Conservation (phyloP, 2,888 invertebrate species). For the Poecilobothrus nobilitatus region DNA sequence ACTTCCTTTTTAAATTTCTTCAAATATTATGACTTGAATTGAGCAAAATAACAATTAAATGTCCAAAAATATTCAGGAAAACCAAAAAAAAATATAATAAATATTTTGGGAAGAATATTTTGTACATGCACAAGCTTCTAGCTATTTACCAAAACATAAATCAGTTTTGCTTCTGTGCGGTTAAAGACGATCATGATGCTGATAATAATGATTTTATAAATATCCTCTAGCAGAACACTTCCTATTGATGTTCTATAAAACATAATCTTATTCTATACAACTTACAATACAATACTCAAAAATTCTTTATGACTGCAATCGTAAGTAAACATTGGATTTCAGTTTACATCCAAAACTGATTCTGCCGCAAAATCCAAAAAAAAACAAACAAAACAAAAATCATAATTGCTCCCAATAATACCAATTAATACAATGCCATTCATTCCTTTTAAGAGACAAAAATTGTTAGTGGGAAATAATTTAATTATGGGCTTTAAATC, state of each 20-base stretch:
- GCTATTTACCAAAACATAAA: constrained; percentile 1
- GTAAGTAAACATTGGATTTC: too few species aligned
- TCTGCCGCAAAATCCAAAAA: not conserved
- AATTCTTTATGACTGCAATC: too few species aligned
- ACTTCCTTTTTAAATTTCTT: not conserved
- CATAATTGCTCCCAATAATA: not conserved
- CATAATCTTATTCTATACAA: not conserved
- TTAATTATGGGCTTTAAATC: not conserved
- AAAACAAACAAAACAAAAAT: not conserved
- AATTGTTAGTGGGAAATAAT: constrained; percentile 1
- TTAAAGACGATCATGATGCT: not conserved
- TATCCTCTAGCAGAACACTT: not conserved
- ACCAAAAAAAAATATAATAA: too few species aligned
- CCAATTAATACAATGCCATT: constrained; percentile 1
- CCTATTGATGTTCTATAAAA: not conserved
- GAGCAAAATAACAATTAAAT: not conserved
- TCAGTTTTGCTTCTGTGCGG: not conserved
- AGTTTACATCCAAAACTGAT: too few species aligned
- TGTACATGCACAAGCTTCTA: not conserved
- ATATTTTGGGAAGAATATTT: not conserved
- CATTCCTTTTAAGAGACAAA: not conserved
- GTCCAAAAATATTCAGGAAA: not conserved
- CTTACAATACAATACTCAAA: too few species aligned
- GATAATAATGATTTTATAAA: not conserved
- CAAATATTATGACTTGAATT: not conserved